phyloP scores from a whole-genome alignment of 2,113 vertebrate genomes.

The Podiceps cristatus region DNA sequence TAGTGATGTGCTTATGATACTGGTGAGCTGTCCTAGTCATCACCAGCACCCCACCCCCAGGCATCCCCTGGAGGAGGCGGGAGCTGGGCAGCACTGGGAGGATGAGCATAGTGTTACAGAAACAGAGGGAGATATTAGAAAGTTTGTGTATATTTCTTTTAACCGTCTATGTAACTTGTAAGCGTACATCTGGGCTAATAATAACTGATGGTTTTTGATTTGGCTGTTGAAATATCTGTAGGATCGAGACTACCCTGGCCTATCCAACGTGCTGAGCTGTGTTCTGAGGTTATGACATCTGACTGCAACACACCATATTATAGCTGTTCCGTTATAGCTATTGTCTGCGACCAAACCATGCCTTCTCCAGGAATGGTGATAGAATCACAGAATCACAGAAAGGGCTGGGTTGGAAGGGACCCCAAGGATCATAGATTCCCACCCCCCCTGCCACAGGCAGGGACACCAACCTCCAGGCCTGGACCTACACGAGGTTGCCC shows the following conservation, averaged over 20 bases:
- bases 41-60: too few relatives aligned
- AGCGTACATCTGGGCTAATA: not conserved
- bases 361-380: not conserved
- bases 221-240: not conserved
- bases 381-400: too few relatives aligned
- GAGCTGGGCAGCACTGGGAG: not conserved
- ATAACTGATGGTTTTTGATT: not conserved
- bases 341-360: not conserved
- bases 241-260: not conserved
- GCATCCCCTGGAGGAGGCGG: too few relatives aligned
- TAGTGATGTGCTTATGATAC: not conserved
- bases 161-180: rapidly evolving
- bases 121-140: not conserved
- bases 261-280: not conserved
- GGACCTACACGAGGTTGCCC: too few relatives aligned
- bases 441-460: too few relatives aligned
- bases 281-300: not conserved
- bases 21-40: not conserved
- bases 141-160: not conserved
- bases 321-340: not conserved
- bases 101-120: not conserved
- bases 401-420: too few relatives aligned
- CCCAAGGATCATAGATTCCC: too few relatives aligned
- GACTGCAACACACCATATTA: not conserved
- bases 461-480: too few relatives aligned